Evolutionary conservation across 2,888 invertebrate species (phyloP).

Genomic region (Drosophila recens): DNA sequence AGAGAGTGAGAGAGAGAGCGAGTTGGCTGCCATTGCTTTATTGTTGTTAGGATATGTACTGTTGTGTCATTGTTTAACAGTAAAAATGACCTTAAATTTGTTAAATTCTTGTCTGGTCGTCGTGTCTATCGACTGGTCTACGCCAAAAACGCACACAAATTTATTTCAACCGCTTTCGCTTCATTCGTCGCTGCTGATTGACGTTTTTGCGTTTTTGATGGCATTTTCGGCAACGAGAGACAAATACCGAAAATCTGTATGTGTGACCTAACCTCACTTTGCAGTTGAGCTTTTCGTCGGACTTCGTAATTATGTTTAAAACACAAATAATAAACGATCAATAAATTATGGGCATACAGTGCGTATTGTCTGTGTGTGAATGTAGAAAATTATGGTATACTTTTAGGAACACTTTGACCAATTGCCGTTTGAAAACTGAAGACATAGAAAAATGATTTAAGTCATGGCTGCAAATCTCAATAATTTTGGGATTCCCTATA

Average conservation of each 20-base stretch:
- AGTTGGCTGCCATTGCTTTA: constrained; percentile 59
- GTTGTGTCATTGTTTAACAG: constrained; percentile 70
- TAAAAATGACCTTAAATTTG: constrained; percentile 81
- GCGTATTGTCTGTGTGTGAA: not conserved
- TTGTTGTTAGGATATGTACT: constrained; percentile 61
- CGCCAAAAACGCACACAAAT: constrained; percentile 32
- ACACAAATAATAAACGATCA: constrained; percentile 16
- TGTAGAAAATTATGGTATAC: constrained; percentile 31
- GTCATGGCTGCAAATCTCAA: not conserved
- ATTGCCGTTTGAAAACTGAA: not conserved
- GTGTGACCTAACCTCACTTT: constrained; percentile 47
- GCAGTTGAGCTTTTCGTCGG: constrained; percentile 2
- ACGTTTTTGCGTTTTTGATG: constrained; percentile 31
- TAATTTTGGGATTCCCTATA: not conserved
- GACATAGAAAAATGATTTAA: not conserved
- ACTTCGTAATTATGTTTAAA: constrained; percentile 9
- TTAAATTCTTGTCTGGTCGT: constrained; percentile 59
- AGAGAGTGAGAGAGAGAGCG: not conserved
- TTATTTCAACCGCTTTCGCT: constrained; percentile 47
- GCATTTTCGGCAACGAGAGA: constrained; percentile 17
- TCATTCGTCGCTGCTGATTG: constrained; percentile 22
- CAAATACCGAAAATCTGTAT: constrained; percentile 18
- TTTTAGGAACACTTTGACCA: constrained; percentile 30
- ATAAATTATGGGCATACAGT: constrained; percentile 7
- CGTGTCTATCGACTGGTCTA: constrained; percentile 39